phyloP scores from a whole-genome alignment of 2,888 invertebrate genomes.

The Thereva nobilitata region DNA sequence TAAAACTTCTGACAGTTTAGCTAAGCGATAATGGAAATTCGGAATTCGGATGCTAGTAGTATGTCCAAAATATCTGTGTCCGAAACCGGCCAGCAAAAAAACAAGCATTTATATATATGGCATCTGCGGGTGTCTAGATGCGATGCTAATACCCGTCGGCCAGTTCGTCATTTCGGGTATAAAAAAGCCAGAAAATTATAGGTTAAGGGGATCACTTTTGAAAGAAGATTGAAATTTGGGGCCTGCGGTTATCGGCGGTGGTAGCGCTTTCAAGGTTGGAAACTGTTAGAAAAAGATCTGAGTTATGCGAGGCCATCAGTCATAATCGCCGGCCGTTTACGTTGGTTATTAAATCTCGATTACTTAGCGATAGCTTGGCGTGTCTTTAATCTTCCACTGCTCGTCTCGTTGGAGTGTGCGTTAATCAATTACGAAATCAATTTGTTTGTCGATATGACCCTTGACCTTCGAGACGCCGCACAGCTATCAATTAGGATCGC shows the following conservation, averaged over 20 bases:
- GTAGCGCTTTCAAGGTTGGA: not conserved
- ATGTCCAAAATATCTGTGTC: not conserved
- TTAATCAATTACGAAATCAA: slow-evolving; percentile 32
- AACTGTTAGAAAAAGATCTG: slow-evolving; percentile 10
- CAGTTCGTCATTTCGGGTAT: slow-evolving; percentile 3
- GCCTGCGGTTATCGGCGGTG: slow-evolving; percentile 7
- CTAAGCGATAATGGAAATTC: slow-evolving; percentile 24
- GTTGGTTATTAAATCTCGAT: slow-evolving; percentile 18
- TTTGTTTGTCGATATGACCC: slow-evolving; percentile 24
- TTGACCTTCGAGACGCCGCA: slow-evolving; percentile 20
- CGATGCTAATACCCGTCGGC: not conserved
- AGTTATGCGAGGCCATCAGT: not conserved
- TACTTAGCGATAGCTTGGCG: too few relatives aligned
- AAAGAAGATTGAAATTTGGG: slow-evolving; percentile 9
- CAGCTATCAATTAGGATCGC: slow-evolving; percentile 25
- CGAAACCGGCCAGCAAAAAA: slow-evolving; percentile 8
- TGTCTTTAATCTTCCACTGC: too few relatives aligned
- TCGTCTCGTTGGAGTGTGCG: slow-evolving; percentile 3
- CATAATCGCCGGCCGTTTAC: slow-evolving; percentile 8
- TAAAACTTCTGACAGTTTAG: slow-evolving; percentile 25
- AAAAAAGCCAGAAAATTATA: slow-evolving; percentile 17
- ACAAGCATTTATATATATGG: slow-evolving; percentile 8
- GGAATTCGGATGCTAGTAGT: slow-evolving; percentile 13
- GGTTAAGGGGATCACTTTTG: slow-evolving; percentile 25
- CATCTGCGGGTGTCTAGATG: not conserved